These are phyloP conservation scores for Mercenaria mercenaria DNA, from an alignment of 1,140 invertebrate genomes.

Conservation along the genomic window DNA sequence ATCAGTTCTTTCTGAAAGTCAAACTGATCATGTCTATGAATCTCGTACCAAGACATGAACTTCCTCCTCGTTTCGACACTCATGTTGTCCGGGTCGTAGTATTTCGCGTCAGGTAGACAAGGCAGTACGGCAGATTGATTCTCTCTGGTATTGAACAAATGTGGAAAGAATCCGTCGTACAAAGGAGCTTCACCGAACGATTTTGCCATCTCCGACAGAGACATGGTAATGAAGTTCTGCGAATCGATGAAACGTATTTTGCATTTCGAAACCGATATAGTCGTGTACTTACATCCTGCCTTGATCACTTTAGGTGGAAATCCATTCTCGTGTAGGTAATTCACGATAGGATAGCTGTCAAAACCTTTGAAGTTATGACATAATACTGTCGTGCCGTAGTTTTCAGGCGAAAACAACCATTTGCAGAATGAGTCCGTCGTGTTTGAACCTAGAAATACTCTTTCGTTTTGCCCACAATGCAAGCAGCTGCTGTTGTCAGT, in stretches of 20 bases:
- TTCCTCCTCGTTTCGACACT: too few species aligned
- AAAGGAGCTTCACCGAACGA: not conserved
- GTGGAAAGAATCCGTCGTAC: conserved; percentile 29
- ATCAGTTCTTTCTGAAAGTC: too few species aligned
- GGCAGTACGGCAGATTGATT: not conserved
- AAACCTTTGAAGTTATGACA: conserved; percentile 44
- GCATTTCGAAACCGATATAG: not conserved
- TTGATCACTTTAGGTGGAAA: not conserved
- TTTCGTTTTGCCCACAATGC: not conserved
- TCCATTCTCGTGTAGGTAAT: conserved; percentile 13
- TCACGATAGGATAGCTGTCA: not conserved
- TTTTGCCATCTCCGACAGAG: too few species aligned
- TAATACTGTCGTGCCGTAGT: not conserved
- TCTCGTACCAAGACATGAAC: too few species aligned
- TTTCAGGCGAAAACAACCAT: conserved; percentile 30
- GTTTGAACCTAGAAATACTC: not conserved
- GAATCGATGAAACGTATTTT: too few species aligned
- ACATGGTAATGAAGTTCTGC: too few species aligned
- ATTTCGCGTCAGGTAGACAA: not conserved
- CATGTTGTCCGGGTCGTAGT: conserved; percentile 36
- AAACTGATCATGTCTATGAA: too few species aligned
- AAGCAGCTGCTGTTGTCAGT: not conserved
- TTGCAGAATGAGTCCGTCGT: conserved; percentile 10
- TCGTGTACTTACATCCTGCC: conserved; percentile 6
- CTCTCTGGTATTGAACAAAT: conserved; percentile 13